These are phyloP conservation scores for Corythornis madagascariensis DNA, from an alignment of 2,113 vertebrate genomes.

Conservation along the genomic window DNA sequence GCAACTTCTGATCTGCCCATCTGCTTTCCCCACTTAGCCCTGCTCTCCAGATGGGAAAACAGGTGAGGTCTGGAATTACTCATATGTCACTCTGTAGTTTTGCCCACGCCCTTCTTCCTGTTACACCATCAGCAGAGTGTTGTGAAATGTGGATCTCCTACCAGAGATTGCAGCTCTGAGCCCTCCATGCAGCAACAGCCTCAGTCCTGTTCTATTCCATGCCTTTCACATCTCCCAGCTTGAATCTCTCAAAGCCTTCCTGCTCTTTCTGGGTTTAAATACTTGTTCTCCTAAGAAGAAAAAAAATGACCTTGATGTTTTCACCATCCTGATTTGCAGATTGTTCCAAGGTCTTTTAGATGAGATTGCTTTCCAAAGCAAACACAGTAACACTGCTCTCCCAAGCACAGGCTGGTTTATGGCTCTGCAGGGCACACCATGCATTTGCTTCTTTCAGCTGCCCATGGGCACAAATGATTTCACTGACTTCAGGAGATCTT, in stretches of 20 bases:
- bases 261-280: neutral
- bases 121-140: constrained; percentile 49
- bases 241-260: neutral
- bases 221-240: neutral
- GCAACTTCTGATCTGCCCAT: constrained; percentile 37
- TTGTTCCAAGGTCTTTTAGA: no score
- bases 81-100: constrained; percentile 45
- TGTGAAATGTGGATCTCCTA: constrained; percentile 53
- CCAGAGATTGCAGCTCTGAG: constrained; percentile 24
- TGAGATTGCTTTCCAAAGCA: no score
- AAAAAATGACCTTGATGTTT: neutral
- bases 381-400: no score
- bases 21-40: constrained; percentile 47
- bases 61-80: constrained; percentile 68
- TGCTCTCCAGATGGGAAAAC: constrained; percentile 50
- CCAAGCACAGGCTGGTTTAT: no score
- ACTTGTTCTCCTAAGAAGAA: neutral
- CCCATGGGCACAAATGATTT: no score
- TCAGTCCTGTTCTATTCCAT: neutral
- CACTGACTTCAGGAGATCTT: no score
- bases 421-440: no score
- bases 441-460: no score
- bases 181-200: neutral
- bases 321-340: no score
- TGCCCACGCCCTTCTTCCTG: constrained; percentile 64